A percentile compares a stretch with the other conserved stretches of the same genome.
phyloP scores from a whole-genome alignment of 2,888 invertebrate species.

The Atrina japonica region DNA sequence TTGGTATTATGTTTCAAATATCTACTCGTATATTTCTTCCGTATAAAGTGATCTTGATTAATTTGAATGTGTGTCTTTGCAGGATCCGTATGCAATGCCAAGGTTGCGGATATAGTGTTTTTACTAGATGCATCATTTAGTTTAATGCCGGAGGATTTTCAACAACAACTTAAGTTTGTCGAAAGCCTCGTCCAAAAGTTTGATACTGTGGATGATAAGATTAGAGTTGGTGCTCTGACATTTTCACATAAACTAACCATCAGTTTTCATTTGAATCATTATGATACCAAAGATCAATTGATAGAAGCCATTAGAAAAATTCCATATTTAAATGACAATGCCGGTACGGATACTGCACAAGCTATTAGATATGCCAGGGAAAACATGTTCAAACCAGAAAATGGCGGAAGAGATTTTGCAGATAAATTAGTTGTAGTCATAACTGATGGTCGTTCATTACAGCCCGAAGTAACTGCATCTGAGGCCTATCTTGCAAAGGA shows the following conservation, averaged over 20 bases:
- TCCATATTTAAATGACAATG: constrained; percentile 22
- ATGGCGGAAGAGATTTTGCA: constrained; percentile 56
- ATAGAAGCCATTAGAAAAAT: constrained; percentile 40
- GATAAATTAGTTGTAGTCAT: constrained; percentile 64
- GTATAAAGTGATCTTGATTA: too few species aligned
- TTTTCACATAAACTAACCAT: constrained; percentile 46
- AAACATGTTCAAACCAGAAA: constrained; percentile 44
- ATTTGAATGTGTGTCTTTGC: not conserved
- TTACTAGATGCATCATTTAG: constrained; percentile 60
- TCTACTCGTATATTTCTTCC: too few species aligned
- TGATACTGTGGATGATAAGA: constrained; percentile 47
- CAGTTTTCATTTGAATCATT: constrained; percentile 41
- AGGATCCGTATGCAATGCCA: constrained; percentile 39
- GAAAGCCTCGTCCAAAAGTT: constrained; percentile 56
- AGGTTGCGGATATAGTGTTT: constrained; percentile 56
- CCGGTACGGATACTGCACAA: constrained; percentile 46
- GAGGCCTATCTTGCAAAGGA: constrained; percentile 52
- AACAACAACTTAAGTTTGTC: constrained; percentile 61
- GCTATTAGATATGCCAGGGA: constrained; percentile 53
- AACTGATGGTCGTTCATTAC: constrained; percentile 61
- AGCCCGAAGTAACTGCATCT: constrained; percentile 37
- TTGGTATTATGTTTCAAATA: too few species aligned
- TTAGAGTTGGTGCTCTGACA: constrained; percentile 54
- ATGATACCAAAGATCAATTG: constrained; percentile 34
- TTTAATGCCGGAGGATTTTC: constrained; percentile 64